Percentiles rank a stretch among this genome's conserved stretches.
Conservation (phyloP, 2,888 invertebrate species). For the Metalampra italica region DNA sequence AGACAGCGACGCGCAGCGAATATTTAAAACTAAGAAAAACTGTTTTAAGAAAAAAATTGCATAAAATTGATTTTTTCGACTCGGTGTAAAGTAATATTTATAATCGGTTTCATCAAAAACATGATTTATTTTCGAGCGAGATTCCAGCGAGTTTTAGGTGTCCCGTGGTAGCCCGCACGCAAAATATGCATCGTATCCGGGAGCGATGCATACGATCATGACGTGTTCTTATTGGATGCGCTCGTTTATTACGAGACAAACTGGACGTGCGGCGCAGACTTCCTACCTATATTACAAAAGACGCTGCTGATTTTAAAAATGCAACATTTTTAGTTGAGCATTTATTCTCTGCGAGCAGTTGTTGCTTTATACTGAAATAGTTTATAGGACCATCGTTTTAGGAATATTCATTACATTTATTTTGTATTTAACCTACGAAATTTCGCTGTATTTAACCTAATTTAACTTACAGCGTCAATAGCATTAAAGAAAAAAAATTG, state of each 20-base stretch:
- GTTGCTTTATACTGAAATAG: neutral
- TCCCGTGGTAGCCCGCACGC: conserved; percentile 8
- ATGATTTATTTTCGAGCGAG: neutral
- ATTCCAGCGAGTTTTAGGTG: neutral
- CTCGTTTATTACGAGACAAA: conserved; percentile 26
- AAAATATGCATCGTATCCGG: conserved; percentile 25
- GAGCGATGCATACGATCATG: conserved; percentile 26
- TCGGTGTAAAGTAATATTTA: no score
- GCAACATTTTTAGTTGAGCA: conserved; percentile 1
- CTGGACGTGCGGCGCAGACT: conserved; percentile 22
- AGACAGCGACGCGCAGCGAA: no score
- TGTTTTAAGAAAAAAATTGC: no score
- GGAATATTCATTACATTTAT: no score
- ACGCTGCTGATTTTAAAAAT: conserved; percentile 5
- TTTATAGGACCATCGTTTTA: no score
- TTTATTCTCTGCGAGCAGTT: neutral
- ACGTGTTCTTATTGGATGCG: conserved; percentile 40
- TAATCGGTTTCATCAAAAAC: no score
- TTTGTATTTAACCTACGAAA: no score
- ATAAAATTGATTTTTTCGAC: no score
- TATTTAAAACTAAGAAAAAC: no score
- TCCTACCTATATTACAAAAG: neutral
- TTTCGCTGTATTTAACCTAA: no score
- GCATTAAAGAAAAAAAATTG: no score
- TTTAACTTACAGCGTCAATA: no score